Evolutionary conservation across 2,888 invertebrate species (phyloP), one percentile per base, ranked within the genome.

Genomic region (Tuberolachnus salignus): DNA sequence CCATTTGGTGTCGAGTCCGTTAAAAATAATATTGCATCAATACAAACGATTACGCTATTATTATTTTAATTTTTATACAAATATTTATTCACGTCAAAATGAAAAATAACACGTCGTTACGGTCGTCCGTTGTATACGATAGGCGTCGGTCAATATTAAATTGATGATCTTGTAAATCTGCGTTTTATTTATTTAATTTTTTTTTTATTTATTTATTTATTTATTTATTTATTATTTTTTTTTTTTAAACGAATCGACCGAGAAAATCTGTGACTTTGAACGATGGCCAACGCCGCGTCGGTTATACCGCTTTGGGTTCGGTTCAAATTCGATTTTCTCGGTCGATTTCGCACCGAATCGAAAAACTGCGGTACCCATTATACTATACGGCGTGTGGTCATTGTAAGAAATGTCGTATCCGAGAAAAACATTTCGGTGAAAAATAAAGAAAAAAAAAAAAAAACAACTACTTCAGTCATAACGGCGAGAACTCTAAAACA

Each of bases 211-310:
- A n/a, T n/a, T n/a, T n/a, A n/a, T n/a, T n/a, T n/a, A n/a, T n/a
- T n/a, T n/a, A n/a, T n/a, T 10, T 72, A 19, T 23, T 11, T n/a
- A 34, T 67, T 1, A 46, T 26, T 59, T 46, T 74, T 53, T 42
- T 55, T 44, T 23, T 53, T 14, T 34, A 9, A 11, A n/a, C n/a
- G 21, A 51, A 53, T 53, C n/a, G 51, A 53, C 26, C 51, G 2
- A 55, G 16, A 55, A 51, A 64, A 64, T n/a, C 4, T 4, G 23
- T 64, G 55, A 74, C 53, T 55, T 74, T 66, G 53, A 64, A 74
- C 9, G 44, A 74, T 26, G 23, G 44, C 42, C 55, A 74, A 9
- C 42, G 55, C 55, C 13, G 21, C 64, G 55, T 74, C 44, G 55
- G 14, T n/a, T 46, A 66, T 70, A 55, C 16, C 9, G 26, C 26